phyloP scores from a whole-genome alignment of 2,113 vertebrate genomes.

The Tursiops truncatus region DNA sequence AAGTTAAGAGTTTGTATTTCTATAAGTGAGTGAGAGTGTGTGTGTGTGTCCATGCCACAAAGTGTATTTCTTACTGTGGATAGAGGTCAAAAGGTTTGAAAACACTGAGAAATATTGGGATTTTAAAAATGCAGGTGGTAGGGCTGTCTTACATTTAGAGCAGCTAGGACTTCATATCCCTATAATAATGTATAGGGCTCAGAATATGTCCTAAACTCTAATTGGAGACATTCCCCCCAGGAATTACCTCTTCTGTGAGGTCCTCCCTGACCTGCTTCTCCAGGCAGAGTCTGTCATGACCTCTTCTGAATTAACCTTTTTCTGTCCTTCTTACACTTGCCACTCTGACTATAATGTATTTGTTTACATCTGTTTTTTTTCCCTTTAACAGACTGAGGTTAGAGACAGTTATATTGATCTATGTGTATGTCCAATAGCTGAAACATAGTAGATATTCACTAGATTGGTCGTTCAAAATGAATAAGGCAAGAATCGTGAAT shows the following conservation, averaged over 20 bases:
- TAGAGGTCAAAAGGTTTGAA: conserved; percentile 15
- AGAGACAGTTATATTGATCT: not conserved
- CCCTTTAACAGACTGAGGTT: not conserved
- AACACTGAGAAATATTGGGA: not conserved
- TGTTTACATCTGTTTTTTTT: conserved; percentile 13
- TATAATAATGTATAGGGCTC: not conserved
- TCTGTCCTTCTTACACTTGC: not conserved
- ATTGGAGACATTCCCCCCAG: not conserved
- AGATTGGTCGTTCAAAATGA: not conserved
- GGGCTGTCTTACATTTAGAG: not conserved
- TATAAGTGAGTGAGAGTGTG: not conserved
- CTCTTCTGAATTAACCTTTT: not conserved
- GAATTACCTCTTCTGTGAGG: not conserved
- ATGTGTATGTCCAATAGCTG: not conserved
- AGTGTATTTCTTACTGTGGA: not conserved
- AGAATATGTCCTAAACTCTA: conserved; percentile 36
- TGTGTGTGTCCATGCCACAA: not conserved
- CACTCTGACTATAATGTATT: not conserved
- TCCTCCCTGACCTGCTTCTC: not conserved
- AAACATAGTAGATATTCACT: not conserved
- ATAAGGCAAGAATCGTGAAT: not conserved
- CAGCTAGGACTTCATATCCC: not conserved
- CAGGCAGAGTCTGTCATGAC: not conserved
- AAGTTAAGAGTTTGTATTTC: not conserved
- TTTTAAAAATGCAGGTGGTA: not conserved